A percentile compares a stretch with the other conserved stretches of the same genome.
phyloP scores from a whole-genome alignment of 2,113 vertebrate genomes.

The Apus apus region DNA sequence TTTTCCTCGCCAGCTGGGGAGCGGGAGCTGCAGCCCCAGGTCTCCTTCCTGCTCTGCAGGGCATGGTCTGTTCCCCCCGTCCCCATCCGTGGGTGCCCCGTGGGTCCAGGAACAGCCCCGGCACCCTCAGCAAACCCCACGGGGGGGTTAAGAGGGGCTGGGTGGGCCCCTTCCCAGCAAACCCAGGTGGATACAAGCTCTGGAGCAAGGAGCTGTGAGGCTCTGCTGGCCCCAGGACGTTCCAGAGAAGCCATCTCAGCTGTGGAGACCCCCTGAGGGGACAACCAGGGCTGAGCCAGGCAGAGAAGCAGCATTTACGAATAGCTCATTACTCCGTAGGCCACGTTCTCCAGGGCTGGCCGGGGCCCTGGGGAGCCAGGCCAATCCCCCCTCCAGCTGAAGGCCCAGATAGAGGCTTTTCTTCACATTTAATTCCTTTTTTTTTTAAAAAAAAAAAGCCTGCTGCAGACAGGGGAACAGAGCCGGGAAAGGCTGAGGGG shows the following conservation, averaged over 20 bases:
- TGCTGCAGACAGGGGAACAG: not conserved
- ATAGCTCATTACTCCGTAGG: not conserved
- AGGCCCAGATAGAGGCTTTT: slow-evolving; percentile 31
- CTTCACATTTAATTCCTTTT: slow-evolving; percentile 3
- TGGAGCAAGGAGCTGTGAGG: fast-evolving
- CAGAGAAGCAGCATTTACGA: not conserved
- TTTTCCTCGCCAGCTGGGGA: not conserved
- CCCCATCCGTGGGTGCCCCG: not conserved
- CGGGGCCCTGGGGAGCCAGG: not conserved
- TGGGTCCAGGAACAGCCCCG: fast-evolving
- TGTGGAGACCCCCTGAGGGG: no score
- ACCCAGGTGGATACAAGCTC: fast-evolving
- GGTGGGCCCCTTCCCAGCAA: not conserved
- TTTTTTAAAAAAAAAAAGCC: slow-evolving; percentile 33
- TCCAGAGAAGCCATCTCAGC: not conserved
- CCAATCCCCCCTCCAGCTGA: slow-evolving; percentile 16
- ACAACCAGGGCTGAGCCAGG: not conserved
- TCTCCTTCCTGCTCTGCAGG: not conserved
- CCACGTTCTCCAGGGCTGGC: not conserved
- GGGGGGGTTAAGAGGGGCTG: fast-evolving
- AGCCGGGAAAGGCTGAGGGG: not conserved
- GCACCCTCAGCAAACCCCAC: not conserved
- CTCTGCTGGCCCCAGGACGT: not conserved
- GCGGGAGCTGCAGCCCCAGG: fast-evolving
- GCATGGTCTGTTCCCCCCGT: not conserved